Percentiles rank a stretch among this genome's conserved stretches.
phyloP scores from a whole-genome alignment of 2,113 vertebrate genomes.

The Malurus melanocephalus region DNA sequence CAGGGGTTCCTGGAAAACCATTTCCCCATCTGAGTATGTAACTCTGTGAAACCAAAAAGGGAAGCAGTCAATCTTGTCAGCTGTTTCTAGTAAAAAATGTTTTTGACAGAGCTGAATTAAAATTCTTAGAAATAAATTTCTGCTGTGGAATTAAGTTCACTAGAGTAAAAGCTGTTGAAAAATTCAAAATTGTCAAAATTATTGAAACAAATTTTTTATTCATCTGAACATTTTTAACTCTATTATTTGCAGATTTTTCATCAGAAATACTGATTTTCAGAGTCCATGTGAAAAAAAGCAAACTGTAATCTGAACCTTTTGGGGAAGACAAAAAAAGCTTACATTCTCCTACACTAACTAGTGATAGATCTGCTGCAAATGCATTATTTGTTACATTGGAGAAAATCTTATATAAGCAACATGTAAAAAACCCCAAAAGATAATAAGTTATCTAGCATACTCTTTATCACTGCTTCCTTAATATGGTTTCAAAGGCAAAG shows the following conservation, averaged over 20 bases:
- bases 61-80: constrained; percentile 35
- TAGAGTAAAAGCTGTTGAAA: background rate
- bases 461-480: background rate
- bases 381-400: background rate
- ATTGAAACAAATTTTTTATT: background rate
- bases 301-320: background rate
- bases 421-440: background rate
- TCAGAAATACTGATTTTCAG: background rate
- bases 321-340: background rate
- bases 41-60: background rate
- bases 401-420: background rate
- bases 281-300: background rate
- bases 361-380: background rate
- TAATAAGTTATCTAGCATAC: background rate
- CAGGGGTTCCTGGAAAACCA: background rate
- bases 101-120: background rate
- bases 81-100: constrained; percentile 1
- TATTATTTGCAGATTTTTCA: background rate
- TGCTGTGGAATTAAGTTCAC: background rate
- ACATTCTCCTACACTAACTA: background rate
- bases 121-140: constrained; percentile 14
- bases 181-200: background rate
- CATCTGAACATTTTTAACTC: background rate
- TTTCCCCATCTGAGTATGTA: background rate
- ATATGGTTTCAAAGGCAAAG: background rate